A percentile compares a stretch with the other conserved stretches of the same genome.
phyloP scores from a whole-genome alignment of 2,888 invertebrate genomes.

The Pediacus dermestoides region DNA sequence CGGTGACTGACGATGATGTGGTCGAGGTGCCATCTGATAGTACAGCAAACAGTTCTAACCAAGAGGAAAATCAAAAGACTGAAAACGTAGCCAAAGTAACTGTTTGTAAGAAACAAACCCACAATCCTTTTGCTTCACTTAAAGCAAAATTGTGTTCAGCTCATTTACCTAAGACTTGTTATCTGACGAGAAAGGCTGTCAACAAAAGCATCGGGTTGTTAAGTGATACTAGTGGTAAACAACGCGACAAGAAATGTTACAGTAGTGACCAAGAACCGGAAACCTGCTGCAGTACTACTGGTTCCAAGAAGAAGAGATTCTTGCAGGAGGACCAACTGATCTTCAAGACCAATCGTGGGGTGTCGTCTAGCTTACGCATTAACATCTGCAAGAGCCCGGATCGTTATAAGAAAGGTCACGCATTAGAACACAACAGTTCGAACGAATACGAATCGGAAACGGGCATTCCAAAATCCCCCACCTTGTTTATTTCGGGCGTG shows the following conservation, averaged over 20 bases:
- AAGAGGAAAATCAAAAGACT: conserved; percentile 44
- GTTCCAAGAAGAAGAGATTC: conserved; percentile 48
- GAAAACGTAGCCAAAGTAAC: conserved; percentile 45
- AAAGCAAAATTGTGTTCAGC: conserved; percentile 51
- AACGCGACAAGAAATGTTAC: conserved; percentile 33
- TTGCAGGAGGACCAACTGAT: conserved; percentile 41
- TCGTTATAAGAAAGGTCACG: conserved; percentile 32
- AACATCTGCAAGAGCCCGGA: conserved; percentile 47
- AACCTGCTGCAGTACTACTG: conserved; percentile 30
- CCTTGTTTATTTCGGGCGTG: conserved; percentile 57
- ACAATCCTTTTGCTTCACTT: conserved; percentile 47
- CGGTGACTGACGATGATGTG: conserved; percentile 41
- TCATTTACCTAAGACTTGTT: conserved; percentile 48
- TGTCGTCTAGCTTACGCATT: conserved; percentile 44
- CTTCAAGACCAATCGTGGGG: conserved; percentile 35
- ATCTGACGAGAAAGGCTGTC: conserved; percentile 47
- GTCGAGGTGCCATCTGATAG: too few species aligned
- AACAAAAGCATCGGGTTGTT: conserved; percentile 49
- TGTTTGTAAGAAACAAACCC: conserved; percentile 41
- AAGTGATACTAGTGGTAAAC: conserved; percentile 40
- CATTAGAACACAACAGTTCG: conserved; percentile 52
- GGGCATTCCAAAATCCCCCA: conserved; percentile 56
- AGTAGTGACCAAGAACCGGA: conserved; percentile 26
- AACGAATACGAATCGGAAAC: conserved; percentile 58
- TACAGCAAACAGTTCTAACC: conserved; percentile 35